Percentiles rank a stretch among this genome's conserved stretches.
Evolutionary conservation across 2,797 vertebrate genomes (phyloP).

Genomic region (Borostomias antarcticus): DNA sequence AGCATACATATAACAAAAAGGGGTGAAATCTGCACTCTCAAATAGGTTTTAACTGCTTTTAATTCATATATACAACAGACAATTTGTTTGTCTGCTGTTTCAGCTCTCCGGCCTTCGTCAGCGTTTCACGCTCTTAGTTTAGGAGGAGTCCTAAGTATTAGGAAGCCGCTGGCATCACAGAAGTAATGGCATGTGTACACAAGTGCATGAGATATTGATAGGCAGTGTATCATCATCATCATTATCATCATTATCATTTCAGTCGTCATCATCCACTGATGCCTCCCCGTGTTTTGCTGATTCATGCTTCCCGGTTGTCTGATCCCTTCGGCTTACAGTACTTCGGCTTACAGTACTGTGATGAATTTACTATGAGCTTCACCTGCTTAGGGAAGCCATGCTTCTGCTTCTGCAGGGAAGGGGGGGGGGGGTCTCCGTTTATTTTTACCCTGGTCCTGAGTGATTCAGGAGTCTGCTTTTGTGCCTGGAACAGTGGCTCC

Average conservation of each 20-base stretch:
- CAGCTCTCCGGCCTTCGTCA: too few relatives aligned
- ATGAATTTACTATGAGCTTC: constrained; percentile 46
- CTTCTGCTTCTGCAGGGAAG: constrained; percentile 37
- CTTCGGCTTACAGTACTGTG: constrained; percentile 37
- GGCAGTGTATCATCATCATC: background rate
- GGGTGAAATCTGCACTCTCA: too few relatives aligned
- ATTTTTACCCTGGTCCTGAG: constrained; percentile 68
- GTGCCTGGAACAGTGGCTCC: background rate
- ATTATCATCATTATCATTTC: too few relatives aligned
- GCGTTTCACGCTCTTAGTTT: too few relatives aligned
- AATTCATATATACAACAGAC: too few relatives aligned
- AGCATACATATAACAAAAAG: too few relatives aligned
- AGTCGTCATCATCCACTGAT: background rate
- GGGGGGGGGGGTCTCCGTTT: constrained; percentile 47
- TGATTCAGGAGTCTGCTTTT: constrained; percentile 62
- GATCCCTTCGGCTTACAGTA: constrained; percentile 42
- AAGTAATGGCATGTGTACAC: background rate
- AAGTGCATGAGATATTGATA: background rate
- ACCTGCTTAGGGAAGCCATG: constrained; percentile 47
- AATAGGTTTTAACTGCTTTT: too few relatives aligned
- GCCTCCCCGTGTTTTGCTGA: constrained; percentile 43
- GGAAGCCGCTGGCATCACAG: too few relatives aligned
- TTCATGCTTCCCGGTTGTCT: constrained; percentile 40
- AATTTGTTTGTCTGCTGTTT: too few relatives aligned
- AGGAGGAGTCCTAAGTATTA: too few relatives aligned